phyloP scores from a whole-genome alignment of 92 coral and sea anemone genomes.

The Metridium senile region DNA sequence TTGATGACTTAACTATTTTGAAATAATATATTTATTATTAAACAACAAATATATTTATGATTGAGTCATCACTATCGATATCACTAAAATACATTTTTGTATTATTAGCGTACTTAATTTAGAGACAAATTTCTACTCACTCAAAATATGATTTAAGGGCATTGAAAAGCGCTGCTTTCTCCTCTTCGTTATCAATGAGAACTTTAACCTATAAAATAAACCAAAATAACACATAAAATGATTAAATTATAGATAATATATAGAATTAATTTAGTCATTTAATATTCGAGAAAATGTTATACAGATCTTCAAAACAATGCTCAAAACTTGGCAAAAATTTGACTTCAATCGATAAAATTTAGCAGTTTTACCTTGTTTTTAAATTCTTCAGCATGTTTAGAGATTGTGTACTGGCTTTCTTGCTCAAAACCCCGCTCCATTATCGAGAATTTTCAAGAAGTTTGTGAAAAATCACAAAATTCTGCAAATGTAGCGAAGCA shows the following conservation, averaged over 20 bases:
- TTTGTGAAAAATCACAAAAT: not conserved
- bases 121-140: conserved; percentile 7
- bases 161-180: conserved; percentile 58
- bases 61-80: too few relatives aligned
- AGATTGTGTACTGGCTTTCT: conserved; percentile 68
- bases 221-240: not conserved
- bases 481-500: conserved; percentile 15
- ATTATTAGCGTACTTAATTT: too few relatives aligned
- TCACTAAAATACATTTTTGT: too few relatives aligned
- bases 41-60: too few relatives aligned
- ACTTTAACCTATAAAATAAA: conserved; percentile 56
- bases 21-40: too few relatives aligned
- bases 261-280: not conserved
- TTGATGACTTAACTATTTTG: too few relatives aligned
- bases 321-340: not conserved
- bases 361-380: conserved; percentile 71
- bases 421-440: conserved; percentile 86
- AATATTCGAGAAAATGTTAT: not conserved
- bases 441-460: not conserved
- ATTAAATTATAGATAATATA: not conserved
- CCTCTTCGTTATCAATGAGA: conserved; percentile 76
- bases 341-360: not conserved
- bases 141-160: conserved; percentile 69
- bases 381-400: conserved; percentile 80
- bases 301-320: not conserved